Conservation (phyloP, 2,113 vertebrate species). For the Alethe castanea region DNA sequence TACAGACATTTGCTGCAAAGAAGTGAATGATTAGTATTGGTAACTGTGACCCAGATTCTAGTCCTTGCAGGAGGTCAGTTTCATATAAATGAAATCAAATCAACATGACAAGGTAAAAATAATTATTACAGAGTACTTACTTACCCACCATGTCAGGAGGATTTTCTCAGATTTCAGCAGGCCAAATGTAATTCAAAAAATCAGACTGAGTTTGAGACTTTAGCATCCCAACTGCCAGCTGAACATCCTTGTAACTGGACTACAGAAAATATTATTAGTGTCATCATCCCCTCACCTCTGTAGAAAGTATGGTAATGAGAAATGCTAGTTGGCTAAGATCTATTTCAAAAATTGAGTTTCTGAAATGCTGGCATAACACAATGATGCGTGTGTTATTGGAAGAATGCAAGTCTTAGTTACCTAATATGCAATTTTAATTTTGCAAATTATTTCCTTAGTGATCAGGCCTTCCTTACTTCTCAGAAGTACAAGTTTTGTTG, state of each 20-base stretch:
- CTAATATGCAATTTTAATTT: background rate
- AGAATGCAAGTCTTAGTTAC: background rate
- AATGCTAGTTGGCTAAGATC: background rate
- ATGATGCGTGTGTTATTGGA: background rate
- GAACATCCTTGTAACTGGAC: background rate
- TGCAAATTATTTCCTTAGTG: background rate
- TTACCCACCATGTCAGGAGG: background rate
- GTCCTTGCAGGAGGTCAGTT: background rate
- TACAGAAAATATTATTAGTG: background rate
- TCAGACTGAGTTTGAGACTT: background rate
- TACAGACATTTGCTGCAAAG: background rate
- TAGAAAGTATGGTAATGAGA: background rate
- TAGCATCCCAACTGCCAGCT: background rate
- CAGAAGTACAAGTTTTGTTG: background rate
- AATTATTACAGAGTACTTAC: background rate
- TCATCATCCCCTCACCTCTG: background rate
- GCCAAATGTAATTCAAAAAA: background rate
- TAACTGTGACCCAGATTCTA: background rate
- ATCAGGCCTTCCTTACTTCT: background rate
- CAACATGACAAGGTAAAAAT: background rate
- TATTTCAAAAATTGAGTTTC: background rate
- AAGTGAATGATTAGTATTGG: background rate
- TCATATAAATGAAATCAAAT: background rate
- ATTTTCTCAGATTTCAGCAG: background rate
- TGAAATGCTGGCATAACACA: background rate